A percentile compares a stretch with the other conserved stretches of the same genome.
Evolutionary conservation across 2,113 vertebrate genomes (phyloP).

Genomic region (Globicephala melas): DNA sequence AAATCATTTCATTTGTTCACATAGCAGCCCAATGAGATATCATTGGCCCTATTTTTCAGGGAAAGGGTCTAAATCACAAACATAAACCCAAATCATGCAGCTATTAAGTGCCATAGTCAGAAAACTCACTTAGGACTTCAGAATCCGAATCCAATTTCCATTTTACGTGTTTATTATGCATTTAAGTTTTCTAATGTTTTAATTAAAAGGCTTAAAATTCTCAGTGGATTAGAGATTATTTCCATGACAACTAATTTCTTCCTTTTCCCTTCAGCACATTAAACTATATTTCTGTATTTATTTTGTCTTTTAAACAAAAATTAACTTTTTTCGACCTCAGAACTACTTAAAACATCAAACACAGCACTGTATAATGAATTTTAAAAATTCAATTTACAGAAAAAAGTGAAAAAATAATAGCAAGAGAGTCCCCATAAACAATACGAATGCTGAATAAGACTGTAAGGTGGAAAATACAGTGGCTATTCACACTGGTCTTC

Average conservation of each 20-base stretch:
- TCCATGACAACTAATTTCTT: background rate
- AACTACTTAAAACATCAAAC: background rate
- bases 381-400: constrained; percentile 2
- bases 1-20: background rate
- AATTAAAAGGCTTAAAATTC: constrained; percentile 39
- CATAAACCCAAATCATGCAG: background rate
- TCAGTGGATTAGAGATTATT: constrained; percentile 19
- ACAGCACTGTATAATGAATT: background rate
- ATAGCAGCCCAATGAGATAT: background rate
- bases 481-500: background rate
- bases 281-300: constrained; percentile 40
- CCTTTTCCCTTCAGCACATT: background rate
- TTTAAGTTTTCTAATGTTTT: constrained; percentile 51
- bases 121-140: background rate
- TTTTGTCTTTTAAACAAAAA: constrained; percentile 39
- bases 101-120: background rate
- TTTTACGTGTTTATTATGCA: constrained; percentile 18
- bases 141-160: background rate
- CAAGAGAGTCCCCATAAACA: background rate
- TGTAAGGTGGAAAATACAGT: background rate
- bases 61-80: background rate
- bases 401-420: background rate
- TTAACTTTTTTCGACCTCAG: background rate
- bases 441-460: background rate
- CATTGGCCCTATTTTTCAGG: background rate